Percentiles rank a stretch among this genome's conserved stretches.
Evolutionary conservation across 1,140 invertebrate genomes (phyloP).

Genomic region (Aphelenchoides avenae): DNA sequence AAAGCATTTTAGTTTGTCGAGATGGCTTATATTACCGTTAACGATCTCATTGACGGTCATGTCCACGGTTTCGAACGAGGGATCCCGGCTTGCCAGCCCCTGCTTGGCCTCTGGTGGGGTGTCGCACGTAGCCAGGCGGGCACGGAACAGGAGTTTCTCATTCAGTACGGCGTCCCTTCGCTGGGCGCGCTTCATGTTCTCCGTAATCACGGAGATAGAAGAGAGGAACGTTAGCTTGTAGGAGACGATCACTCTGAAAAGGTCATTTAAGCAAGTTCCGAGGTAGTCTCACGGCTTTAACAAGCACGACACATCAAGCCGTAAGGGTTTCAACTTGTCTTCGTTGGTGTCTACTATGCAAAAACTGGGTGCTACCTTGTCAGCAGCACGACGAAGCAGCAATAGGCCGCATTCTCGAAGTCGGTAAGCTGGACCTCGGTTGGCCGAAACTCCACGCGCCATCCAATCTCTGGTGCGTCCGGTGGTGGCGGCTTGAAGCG

Average conservation of each 20-base stretch:
- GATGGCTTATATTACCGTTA: slow-evolving; percentile 72
- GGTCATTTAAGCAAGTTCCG: no score
- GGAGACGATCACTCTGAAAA: slow-evolving; percentile 90
- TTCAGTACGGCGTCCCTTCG: slow-evolving; percentile 76
- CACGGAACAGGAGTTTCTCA: slow-evolving; percentile 71
- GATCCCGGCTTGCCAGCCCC: slow-evolving; percentile 28
- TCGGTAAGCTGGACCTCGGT: slow-evolving; percentile 94
- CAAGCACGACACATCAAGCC: no score
- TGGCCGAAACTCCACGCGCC: slow-evolving; percentile 98
- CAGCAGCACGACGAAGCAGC: slow-evolving; percentile 93
- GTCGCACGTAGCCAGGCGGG: slow-evolving; percentile 46
- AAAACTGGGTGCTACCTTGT: slow-evolving; percentile 66
- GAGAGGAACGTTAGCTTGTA: slow-evolving; percentile 93
- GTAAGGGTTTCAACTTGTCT: no score
- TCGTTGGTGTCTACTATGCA: no score
- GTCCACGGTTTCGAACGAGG: slow-evolving; percentile 61
- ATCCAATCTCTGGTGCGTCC: slow-evolving; percentile 75
- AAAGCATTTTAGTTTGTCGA: neutral
- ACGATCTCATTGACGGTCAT: slow-evolving; percentile 94
- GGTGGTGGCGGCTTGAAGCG: slow-evolving; percentile 82
- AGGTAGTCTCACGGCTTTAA: no score
- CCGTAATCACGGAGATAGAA: slow-evolving; percentile 96
- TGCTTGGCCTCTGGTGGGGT: slow-evolving; percentile 55
- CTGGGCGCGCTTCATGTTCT: slow-evolving; percentile 93
- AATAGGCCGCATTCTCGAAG: slow-evolving; percentile 98